Evolutionary conservation across 2,888 invertebrate genomes (phyloP).

Genomic region (Exephanes ischioxanthus): DNA sequence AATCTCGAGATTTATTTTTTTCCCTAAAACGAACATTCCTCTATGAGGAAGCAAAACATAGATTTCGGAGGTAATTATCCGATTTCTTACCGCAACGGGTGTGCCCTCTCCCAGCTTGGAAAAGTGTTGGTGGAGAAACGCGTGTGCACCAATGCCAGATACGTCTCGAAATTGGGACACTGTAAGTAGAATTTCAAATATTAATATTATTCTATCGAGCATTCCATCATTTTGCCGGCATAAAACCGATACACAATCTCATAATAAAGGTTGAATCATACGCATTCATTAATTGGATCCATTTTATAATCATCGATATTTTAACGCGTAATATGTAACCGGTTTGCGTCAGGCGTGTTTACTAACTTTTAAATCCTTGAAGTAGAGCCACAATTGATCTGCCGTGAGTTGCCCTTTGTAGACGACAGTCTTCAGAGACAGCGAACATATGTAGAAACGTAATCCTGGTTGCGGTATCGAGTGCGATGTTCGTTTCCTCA

Average conservation of each 20-base stretch:
- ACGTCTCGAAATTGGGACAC: conserved; percentile 95
- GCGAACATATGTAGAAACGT: conserved; percentile 98
- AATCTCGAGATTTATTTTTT: too few species aligned
- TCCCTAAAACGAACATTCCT: not conserved
- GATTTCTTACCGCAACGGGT: conserved; percentile 93
- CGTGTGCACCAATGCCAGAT: conserved; percentile 98
- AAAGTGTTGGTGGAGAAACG: conserved; percentile 99
- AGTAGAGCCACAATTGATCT: conserved; percentile 95
- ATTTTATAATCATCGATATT: conserved; percentile 62
- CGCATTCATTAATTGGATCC: conserved; percentile 78
- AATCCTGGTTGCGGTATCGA: conserved; percentile 93
- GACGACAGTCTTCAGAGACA: conserved; percentile 95
- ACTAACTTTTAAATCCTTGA: conserved; percentile 87
- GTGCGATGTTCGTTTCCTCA: conserved; percentile 97
- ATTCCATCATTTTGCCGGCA: not conserved
- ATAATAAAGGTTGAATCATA: conserved; percentile 76
- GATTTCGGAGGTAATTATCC: conserved; percentile 17
- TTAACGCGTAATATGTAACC: conserved; percentile 1
- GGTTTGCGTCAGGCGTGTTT: conserved; percentile 9
- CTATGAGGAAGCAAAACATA: not conserved
- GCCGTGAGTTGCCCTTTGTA: conserved; percentile 99
- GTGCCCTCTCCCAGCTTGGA: conserved; percentile 99
- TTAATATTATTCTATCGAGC: not conserved
- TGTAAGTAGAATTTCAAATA: conserved; percentile 81
- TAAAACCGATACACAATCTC: conserved; percentile 59